These are phyloP conservation scores for Naso thynnoides DNA, from an alignment of 2,797 vertebrate genomes.

Conservation along the genomic window DNA sequence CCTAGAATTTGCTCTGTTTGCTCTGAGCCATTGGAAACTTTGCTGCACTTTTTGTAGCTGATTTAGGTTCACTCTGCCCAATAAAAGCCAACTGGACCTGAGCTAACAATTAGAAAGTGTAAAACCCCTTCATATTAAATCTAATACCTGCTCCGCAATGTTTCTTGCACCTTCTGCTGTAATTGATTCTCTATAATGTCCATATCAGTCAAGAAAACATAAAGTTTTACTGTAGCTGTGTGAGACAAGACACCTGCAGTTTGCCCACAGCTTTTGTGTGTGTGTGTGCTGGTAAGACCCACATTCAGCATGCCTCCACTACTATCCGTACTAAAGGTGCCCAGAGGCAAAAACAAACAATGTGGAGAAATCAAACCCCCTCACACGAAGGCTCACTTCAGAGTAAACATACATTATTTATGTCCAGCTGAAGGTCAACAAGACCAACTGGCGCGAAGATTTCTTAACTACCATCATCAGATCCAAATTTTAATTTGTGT, in stretches of 20 bases:
- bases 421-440: background rate
- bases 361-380: conserved; percentile 6
- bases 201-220: conserved; percentile 11
- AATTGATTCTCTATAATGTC: background rate
- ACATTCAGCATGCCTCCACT: background rate
- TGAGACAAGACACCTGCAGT: background rate
- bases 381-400: background rate
- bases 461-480: background rate
- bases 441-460: conserved; percentile 1
- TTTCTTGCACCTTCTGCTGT: conserved; percentile 6
- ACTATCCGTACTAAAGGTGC: conserved; percentile 4
- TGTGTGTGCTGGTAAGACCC: conserved; percentile 16
- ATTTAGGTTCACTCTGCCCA: background rate
- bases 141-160: background rate
- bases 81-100: background rate
- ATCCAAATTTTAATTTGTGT: background rate
- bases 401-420: conserved; percentile 12
- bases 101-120: background rate
- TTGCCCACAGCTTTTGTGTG: conserved; percentile 22
- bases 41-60: conserved; percentile 1
- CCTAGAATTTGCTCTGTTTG: conserved; percentile 18
- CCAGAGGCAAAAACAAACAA: conserved; percentile 37
- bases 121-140: conserved; percentile 2
- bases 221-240: background rate
- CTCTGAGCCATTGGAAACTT: conserved; percentile 11